Evolutionary conservation across 2,888 invertebrate species (phyloP), one percentile per base, ranked within the genome.

Genomic region (Acleris laterana): DNA sequence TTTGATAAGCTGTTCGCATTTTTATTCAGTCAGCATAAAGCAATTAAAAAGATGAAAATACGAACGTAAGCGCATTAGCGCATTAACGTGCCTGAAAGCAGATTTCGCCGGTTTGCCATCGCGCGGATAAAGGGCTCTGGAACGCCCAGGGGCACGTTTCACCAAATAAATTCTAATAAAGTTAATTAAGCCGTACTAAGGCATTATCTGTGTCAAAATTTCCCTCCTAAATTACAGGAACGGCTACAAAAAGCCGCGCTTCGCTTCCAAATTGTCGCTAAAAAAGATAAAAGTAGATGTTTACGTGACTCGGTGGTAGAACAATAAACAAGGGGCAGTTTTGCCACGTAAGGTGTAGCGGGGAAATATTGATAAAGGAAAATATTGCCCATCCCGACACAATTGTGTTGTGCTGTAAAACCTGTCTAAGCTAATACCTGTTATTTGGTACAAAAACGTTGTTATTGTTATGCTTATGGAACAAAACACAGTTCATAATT

Each of bases 161-260:
- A 69, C 77, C 78, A 83, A 89, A 89, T 89, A 90, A 90, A 91
- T 90, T 90, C 85, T 85, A 90, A 90, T 90, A 87, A 90, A 89
- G 81, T 90, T 92, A 90, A 92, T 91, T 89, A 92, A 90, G 86
- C 82, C 81, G 79, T 89, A 79, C 80, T 77, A 77, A 75, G 81
- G 84, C 78, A 87, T 88, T 91, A 91, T 91, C 90, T 89, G 78
- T 75, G 82, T 84, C 81, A 87, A 88, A 85, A 79, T 86, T 81
- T 78, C 79, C 80, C 81, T 79, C 80, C 80, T 81, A 75, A 83
- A 87, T 88, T 89, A 85, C 83, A 88, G 85, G 84, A 53, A 20
- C 51, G 59, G 44, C 42, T 60, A 48, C 75, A 78, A 77, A 82
- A 85, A 87, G 81, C 79, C 75, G 74, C 72, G 70, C 63, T 58